Evolutionary conservation across 2,797 vertebrate species (phyloP).

Genomic region (Spea hammondii): DNA sequence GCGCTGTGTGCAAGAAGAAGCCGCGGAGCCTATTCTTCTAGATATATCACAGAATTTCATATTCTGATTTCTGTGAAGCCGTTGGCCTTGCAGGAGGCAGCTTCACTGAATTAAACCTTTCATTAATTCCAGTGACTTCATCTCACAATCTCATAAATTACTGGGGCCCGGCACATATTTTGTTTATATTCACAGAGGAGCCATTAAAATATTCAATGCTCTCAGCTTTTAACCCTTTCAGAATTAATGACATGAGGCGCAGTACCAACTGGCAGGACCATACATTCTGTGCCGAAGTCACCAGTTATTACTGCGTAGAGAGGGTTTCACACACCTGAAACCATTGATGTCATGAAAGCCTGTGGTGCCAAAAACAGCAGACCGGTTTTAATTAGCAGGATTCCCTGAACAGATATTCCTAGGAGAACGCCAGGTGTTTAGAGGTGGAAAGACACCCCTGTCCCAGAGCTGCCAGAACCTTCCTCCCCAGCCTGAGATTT

Average conservation of each 20-base stretch:
- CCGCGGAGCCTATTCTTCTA: too few relatives aligned
- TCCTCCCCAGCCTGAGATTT: conserved; percentile 30
- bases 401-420: conserved; percentile 18
- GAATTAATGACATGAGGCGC: neutral
- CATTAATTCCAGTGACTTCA: conserved; percentile 42
- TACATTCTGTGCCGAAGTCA: neutral
- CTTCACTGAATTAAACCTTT: conserved; percentile 37
- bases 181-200: conserved; percentile 12
- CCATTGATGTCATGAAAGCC: conserved; percentile 34
- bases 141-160: conserved; percentile 40
- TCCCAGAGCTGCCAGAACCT: conserved; percentile 5
- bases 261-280: neutral
- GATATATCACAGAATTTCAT: neutral
- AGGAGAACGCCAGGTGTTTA: conserved; percentile 28
- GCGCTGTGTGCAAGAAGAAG: too few relatives aligned
- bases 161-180: neutral
- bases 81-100: neutral
- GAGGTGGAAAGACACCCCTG: conserved; percentile 33
- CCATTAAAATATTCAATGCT: conserved; percentile 35
- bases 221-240: conserved; percentile 32
- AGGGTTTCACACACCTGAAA: conserved; percentile 20
- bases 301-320: conserved; percentile 23
- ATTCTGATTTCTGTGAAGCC: too few relatives aligned
- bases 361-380: conserved; percentile 43
- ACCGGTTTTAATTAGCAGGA: conserved; percentile 32